These are phyloP conservation scores for Holothuria leucospilota DNA, from an alignment of 53 echinoderm and acorn worm genomes.

Conservation along the genomic window DNA sequence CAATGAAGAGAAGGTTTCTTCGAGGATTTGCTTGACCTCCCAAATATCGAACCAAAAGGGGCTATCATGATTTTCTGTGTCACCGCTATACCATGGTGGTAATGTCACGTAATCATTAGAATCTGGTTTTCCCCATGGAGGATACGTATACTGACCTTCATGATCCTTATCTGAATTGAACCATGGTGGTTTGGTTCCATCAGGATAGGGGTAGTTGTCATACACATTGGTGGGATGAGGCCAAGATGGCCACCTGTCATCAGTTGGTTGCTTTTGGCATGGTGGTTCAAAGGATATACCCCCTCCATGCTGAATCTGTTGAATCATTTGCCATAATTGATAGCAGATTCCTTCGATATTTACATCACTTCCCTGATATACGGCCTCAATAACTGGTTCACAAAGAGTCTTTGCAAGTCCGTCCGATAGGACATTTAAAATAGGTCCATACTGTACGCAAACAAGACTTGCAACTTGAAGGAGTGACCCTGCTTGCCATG, in stretches of 20 bases:
- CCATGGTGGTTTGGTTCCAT: neutral
- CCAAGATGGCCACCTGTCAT: slow-evolving; percentile 2
- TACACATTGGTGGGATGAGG: neutral
- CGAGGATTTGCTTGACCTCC: neutral
- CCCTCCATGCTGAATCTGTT: neutral
- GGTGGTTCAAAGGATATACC: neutral
- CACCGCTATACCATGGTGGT: neutral
- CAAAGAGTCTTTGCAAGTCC: slow-evolving; percentile 7
- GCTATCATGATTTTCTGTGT: neutral
- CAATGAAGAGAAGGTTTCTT: neutral
- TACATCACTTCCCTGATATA: neutral
- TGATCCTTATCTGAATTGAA: neutral
- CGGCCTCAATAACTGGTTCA: slow-evolving; percentile 23
- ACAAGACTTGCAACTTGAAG: slow-evolving; percentile 8
- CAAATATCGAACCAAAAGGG: neutral
- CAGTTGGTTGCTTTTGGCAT: neutral
- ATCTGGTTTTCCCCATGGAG: neutral
- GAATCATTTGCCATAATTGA: slow-evolving; percentile 2
- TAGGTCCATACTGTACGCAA: slow-evolving; percentile 6
- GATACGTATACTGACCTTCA: neutral
- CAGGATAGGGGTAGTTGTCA: too few species aligned
- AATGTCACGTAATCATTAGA: neutral
- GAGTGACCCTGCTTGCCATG: slow-evolving; percentile 15
- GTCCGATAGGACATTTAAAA: slow-evolving; percentile 23
- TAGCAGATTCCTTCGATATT: slow-evolving; percentile 9